Evolutionary conservation across 2,797 vertebrate genomes (phyloP).

Genomic region (Ctenosaura bakeri): DNA sequence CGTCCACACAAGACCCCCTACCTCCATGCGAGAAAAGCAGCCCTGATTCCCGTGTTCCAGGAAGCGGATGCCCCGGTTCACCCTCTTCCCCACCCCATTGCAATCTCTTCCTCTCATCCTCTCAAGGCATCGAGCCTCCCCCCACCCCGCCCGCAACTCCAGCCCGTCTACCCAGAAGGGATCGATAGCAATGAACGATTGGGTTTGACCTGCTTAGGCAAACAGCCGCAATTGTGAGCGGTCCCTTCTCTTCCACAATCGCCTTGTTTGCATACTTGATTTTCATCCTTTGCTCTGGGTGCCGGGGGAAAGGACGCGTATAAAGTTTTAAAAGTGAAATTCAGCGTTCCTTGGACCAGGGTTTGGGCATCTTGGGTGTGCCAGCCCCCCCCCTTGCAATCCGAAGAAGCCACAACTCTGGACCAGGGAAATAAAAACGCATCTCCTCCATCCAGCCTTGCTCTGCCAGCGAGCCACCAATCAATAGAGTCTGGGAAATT

Average conservation of each 20-base stretch:
- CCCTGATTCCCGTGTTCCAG: not conserved
- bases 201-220: slow-evolving; percentile 69
- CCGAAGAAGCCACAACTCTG: not conserved
- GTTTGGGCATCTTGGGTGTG: not conserved
- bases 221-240: slow-evolving; percentile 44
- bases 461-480: slow-evolving; percentile 4
- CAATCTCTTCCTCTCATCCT: not conserved
- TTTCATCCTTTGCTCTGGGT: not conserved
- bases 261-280: not conserved
- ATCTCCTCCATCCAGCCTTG: not conserved
- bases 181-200: slow-evolving; percentile 70
- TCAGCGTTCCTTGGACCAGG: no score
- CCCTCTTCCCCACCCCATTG: not conserved
- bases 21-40: not conserved
- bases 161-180: slow-evolving; percentile 51
- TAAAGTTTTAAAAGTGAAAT: not conserved
- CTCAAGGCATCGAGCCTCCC: slow-evolving; percentile 24
- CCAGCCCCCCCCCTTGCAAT: not conserved
- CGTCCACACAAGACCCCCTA: no score
- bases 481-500: slow-evolving; percentile 30
- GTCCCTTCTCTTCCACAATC: not conserved
- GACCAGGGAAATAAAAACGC: not conserved
- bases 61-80: not conserved
- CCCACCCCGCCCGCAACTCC: not conserved
- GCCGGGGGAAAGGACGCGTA: not conserved